phyloP scores from a whole-genome alignment of 2,113 vertebrate species.

The Cololabis saira region DNA sequence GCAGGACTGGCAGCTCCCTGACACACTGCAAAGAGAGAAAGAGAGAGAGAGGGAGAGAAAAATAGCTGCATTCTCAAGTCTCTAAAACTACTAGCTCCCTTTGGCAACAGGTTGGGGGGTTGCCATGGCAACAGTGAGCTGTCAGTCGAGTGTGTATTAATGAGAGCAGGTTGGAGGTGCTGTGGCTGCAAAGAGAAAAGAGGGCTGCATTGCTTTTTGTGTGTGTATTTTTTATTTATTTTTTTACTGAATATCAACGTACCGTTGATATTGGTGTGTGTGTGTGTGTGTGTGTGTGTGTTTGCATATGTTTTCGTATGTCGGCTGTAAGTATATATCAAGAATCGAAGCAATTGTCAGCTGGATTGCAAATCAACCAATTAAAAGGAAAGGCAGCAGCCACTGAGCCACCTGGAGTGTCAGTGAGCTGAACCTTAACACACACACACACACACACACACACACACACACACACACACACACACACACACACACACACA shows the following conservation, averaged over 20 bases:
- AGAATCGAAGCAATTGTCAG: slow-evolving; percentile 21
- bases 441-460: background rate
- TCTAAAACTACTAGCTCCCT: slow-evolving; percentile 19
- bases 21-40: background rate
- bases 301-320: slow-evolving; percentile 1
- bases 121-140: slow-evolving; percentile 68
- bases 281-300: slow-evolving; percentile 11
- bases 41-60: background rate
- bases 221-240: too few species aligned
- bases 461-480: background rate
- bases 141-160: slow-evolving; percentile 60
- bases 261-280: background rate
- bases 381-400: slow-evolving; percentile 54
- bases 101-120: slow-evolving; percentile 70
- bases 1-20: slow-evolving; percentile 28
- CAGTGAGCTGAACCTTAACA: slow-evolving; percentile 12
- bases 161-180: slow-evolving; percentile 43
- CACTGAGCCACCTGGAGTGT: slow-evolving; percentile 25
- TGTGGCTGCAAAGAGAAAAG: slow-evolving; percentile 8
- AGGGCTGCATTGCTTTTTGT: slow-evolving; percentile 9
- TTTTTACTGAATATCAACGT: slow-evolving; percentile 5
- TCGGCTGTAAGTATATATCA: slow-evolving; percentile 36
- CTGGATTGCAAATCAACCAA: slow-evolving; percentile 61
- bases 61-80: slow-evolving; percentile 37
- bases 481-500: background rate